Percentiles rank a stretch among this genome's conserved stretches.
Conservation (phyloP, 2,888 invertebrate species). For the Elegia similella region DNA sequence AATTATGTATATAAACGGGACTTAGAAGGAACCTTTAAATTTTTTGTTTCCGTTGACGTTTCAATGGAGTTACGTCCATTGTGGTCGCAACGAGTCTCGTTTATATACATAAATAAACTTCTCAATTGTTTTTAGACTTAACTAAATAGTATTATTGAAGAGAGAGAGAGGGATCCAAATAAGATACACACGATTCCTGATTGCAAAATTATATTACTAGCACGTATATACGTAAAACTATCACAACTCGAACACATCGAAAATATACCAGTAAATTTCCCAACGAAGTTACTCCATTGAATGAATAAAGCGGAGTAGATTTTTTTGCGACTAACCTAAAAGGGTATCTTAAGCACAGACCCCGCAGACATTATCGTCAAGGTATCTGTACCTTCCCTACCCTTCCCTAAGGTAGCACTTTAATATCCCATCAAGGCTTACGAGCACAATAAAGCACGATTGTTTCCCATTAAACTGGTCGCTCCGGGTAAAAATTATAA, state of each 20-base stretch:
- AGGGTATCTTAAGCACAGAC: constrained; percentile 70
- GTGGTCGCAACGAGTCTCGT: no score
- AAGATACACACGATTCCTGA: no score
- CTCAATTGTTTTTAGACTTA: no score
- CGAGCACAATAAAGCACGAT: constrained; percentile 79
- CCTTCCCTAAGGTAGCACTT: constrained; percentile 75
- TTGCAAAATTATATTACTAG: no score
- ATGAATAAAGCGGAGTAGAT: constrained; percentile 57
- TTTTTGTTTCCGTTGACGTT: no score
- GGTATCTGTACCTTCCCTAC: constrained; percentile 42
- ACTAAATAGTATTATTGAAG: no score
- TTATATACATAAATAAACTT: no score
- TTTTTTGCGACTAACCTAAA: constrained; percentile 64
- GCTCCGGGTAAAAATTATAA: constrained; percentile 26
- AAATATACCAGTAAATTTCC: constrained; percentile 15
- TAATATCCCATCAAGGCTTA: constrained; percentile 77
- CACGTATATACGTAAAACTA: neutral
- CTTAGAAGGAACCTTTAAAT: no score
- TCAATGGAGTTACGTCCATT: no score
- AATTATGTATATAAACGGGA: no score
- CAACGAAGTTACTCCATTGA: constrained; percentile 38
- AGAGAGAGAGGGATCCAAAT: no score
- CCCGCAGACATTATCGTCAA: constrained; percentile 69
- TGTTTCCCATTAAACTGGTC: constrained; percentile 76
- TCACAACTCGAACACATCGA: constrained; percentile 15